Evolutionary conservation across 2,113 vertebrate genomes (phyloP), one percentile per base, ranked within the genome.

Genomic region (Corythoichthys haematopterus): DNA sequence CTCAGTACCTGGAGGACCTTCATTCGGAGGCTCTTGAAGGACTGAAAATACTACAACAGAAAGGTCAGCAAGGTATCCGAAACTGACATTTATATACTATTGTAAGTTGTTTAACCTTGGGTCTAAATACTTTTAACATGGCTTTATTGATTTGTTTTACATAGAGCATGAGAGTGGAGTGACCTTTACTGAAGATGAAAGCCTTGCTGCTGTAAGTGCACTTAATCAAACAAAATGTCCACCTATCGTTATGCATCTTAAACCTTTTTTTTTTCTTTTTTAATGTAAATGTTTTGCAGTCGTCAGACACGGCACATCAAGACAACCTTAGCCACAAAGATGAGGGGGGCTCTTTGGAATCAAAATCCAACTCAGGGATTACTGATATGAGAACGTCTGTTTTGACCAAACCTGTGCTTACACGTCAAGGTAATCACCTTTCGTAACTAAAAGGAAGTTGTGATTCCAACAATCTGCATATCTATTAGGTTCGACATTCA

Each of bases 21-120:
- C 96, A 98, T 88, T 92, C 82, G 0, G 94, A 99, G 87, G 97
- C 97, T 6, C 95, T 94, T 85, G 91, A 95, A 56, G 96, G 96
- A 0, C 94, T 98, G 40, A 95, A 95, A 79, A 97, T 94, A 65
- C 86, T 93, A 0, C 96, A 96, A 82, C 93, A 94, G 80, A 93
- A 95, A 90, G 96, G 96, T 96, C 63, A 70, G 84, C 33, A 36
- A 57, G 55, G 55, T 57, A 36, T 35, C 1, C 1, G 36, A 36
- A 57, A 57, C 33, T 4, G 55, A 57, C 33, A 52, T 12, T 0
- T 7, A 57, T 43, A 35, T 62, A 12, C 11, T 28, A n/a, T 16
- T 40, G 37, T 2, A 6, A 28, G 13, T 50, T 40, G 38, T 36
- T 56, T 20, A 16, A 37, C 6, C 2, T 8, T 20, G 6, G 28